phyloP scores from a whole-genome alignment of 2,113 vertebrate genomes.

The Ariopsis seemanni region DNA sequence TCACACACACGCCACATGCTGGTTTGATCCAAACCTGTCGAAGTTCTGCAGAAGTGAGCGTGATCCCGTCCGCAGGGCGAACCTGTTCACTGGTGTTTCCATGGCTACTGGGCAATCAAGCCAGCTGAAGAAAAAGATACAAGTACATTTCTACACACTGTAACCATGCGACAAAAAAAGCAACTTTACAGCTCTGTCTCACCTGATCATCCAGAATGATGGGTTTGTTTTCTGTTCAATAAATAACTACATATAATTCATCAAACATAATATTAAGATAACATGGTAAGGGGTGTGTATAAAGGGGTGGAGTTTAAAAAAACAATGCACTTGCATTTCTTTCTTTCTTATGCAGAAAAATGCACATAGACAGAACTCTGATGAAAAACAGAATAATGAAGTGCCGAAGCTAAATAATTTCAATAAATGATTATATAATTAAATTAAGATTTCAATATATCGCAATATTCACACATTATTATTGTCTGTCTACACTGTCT shows the following conservation, averaged over 20 bases:
- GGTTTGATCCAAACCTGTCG: background rate
- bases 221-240: background rate
- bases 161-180: background rate
- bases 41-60: background rate
- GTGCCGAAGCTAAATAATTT: too few species aligned
- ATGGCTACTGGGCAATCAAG: constrained; percentile 3
- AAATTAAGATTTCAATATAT: too few species aligned
- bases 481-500: too few species aligned
- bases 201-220: background rate
- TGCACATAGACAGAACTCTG: background rate
- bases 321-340: background rate
- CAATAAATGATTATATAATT: too few species aligned
- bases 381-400: too few species aligned
- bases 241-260: background rate
- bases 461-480: too few species aligned
- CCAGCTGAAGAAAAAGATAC: background rate
- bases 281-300: background rate
- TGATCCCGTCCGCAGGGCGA: background rate
- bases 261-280: background rate
- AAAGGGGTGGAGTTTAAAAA: background rate
- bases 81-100: constrained; percentile 16
- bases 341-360: background rate
- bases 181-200: background rate
- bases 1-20: background rate
- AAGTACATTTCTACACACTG: background rate